These are phyloP conservation scores for Centropus bengalensis DNA, from an alignment of 2,113 vertebrate species.

Conservation along the genomic window DNA sequence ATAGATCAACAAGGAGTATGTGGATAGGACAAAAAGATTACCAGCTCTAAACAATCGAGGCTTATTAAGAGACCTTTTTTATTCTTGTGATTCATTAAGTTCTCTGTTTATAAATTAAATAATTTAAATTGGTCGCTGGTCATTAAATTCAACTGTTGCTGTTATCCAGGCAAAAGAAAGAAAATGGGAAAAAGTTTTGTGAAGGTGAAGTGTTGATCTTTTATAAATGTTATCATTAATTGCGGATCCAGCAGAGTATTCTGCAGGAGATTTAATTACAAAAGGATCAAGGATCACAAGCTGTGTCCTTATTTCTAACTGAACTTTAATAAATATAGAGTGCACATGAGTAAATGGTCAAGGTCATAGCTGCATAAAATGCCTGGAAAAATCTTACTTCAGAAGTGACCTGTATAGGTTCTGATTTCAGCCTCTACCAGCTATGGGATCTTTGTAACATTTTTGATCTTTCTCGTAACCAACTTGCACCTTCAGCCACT, in stretches of 20 bases:
- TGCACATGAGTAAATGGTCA: background rate
- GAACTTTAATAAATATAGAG: background rate
- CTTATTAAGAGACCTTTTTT: background rate
- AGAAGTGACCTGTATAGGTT: background rate
- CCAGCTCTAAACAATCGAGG: background rate
- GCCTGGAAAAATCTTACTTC: background rate
- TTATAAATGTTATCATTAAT: background rate
- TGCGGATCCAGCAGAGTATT: background rate
- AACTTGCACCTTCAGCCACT: accelerated
- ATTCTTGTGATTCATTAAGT: background rate
- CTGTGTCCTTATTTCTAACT: background rate
- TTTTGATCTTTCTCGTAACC: background rate
- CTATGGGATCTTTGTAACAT: background rate
- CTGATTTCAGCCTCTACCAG: background rate
- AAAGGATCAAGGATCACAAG: background rate
- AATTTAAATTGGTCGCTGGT: background rate
- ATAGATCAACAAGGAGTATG: background rate
- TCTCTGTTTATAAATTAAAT: background rate
- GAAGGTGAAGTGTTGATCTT: background rate
- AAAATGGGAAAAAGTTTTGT: background rate
- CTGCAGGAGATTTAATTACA: background rate
- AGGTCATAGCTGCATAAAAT: background rate
- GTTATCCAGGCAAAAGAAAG: background rate
- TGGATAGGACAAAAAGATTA: background rate
- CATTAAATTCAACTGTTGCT: background rate